A percentile compares a stretch with the other conserved stretches of the same genome.
These are phyloP conservation scores for Syngnathus acus DNA, from an alignment of 2,797 vertebrate genomes.

Conservation along the genomic window DNA sequence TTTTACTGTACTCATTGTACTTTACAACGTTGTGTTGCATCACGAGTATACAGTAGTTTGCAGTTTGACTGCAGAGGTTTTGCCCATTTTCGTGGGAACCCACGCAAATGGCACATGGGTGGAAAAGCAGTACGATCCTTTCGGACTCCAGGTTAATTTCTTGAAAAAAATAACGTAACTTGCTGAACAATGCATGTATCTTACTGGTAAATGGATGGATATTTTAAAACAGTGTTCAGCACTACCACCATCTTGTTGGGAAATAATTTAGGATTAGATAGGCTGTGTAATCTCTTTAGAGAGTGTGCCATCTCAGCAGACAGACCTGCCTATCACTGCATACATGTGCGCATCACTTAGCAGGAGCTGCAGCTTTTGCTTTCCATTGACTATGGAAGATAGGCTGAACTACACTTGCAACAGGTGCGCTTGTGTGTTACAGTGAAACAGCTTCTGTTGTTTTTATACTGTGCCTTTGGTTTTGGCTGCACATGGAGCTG, in stretches of 20 bases:
- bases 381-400: conserved; percentile 31
- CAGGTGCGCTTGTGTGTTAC: conserved; percentile 16
- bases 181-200: conserved; percentile 57
- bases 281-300: conserved; percentile 89
- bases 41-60: neutral
- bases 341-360: conserved; percentile 33
- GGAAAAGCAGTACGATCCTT: neutral
- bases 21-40: neutral
- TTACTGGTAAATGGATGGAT: conserved; percentile 71
- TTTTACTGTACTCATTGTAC: too few species aligned
- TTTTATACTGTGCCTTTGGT: conserved; percentile 45
- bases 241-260: conserved; percentile 65
- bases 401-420: conserved; percentile 15
- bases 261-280: conserved; percentile 91
- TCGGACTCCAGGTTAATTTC: conserved; percentile 2
- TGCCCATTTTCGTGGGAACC: neutral
- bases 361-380: conserved; percentile 25
- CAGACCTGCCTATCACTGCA: conserved; percentile 54
- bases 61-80: too few species aligned
- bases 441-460: conserved; percentile 22
- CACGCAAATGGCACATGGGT: neutral
- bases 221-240: conserved; percentile 75
- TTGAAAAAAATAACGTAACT: conserved; percentile 9
- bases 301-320: conserved; percentile 85
- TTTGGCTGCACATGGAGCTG: conserved; percentile 59